phyloP scores from a whole-genome alignment of 23 tunicate species.

The Botrylloides violaceus region DNA sequence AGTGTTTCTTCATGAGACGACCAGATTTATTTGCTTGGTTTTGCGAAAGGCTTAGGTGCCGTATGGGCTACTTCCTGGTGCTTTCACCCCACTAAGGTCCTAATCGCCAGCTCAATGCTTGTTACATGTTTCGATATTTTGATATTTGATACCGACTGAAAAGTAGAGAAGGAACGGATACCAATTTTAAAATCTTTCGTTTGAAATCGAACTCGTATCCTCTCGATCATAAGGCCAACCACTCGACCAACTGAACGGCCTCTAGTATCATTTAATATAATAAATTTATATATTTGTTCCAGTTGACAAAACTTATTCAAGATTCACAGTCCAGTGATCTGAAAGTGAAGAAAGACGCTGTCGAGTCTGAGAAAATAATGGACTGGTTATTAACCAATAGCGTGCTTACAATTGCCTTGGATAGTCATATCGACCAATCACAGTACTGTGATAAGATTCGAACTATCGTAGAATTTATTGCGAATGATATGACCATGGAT shows the following conservation, averaged over 20 bases:
- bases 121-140: not conserved
- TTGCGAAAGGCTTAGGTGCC: not conserved
- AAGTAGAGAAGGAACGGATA: no score
- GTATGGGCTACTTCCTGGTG: not conserved
- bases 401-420: constrained; percentile 60
- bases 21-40: not conserved
- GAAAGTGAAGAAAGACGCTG: constrained; percentile 18
- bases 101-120: no score
- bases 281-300: no score
- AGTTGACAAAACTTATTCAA: constrained; percentile 63
- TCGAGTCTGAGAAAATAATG: constrained; percentile 44
- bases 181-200: no score
- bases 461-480: constrained; percentile 67
- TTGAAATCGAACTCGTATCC: no score
- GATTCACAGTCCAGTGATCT: constrained; percentile 28
- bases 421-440: constrained; percentile 88
- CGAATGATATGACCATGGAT: constrained; percentile 52
- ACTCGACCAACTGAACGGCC: no score
- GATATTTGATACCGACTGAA: not conserved
- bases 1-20: not conserved
- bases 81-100: no score
- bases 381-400: constrained; percentile 65
- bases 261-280: no score
- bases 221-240: no score
- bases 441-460: constrained; percentile 85